Conservation (phyloP, 2,888 invertebrate species). For the Ganaspis brasiliensis region DNA sequence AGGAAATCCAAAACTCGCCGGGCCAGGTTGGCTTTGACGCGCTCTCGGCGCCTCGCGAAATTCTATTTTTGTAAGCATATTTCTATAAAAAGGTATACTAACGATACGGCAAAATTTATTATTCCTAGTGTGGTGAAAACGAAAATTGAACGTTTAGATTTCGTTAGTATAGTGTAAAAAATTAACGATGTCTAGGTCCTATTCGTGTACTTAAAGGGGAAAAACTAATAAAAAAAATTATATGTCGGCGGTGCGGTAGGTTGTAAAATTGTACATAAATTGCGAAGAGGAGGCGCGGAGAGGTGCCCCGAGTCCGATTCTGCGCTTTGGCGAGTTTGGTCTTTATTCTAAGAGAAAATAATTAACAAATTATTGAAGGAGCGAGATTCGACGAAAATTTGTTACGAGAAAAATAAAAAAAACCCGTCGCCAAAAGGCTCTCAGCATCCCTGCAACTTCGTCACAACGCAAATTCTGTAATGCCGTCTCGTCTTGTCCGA, state of each 20-base stretch:
- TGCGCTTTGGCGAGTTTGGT: constrained; percentile 69
- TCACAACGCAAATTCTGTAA: constrained; percentile 68
- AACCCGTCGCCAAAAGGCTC: constrained; percentile 64
- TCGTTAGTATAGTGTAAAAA: constrained; percentile 81
- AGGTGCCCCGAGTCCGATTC: constrained; percentile 73
- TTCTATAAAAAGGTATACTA: constrained; percentile 80
- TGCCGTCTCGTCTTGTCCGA: constrained; percentile 68
- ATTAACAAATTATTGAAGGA: constrained; percentile 60
- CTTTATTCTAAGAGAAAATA: constrained; percentile 59
- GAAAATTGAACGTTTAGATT: constrained; percentile 81
- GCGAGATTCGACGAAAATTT: constrained; percentile 59
- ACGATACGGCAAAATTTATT: constrained; percentile 81
- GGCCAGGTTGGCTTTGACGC: constrained; percentile 75
- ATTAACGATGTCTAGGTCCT: constrained; percentile 81
- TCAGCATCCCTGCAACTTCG: constrained; percentile 68
- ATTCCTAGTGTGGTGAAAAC: constrained; percentile 80
- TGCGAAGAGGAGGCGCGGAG: constrained; percentile 82
- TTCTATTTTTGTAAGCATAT: constrained; percentile 81
- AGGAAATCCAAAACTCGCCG: constrained; percentile 71
- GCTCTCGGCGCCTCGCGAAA: constrained; percentile 79
- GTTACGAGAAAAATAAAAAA: too few relatives aligned
- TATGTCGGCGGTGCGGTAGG: constrained; percentile 80
- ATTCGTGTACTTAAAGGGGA: constrained; percentile 79
- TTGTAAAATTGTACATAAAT: constrained; percentile 84
- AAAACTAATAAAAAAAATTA: constrained; percentile 75